Base-by-base conservation (phyloP, 2,888 invertebrate genomes). In the Ecdyonurus torrentis region DNA sequence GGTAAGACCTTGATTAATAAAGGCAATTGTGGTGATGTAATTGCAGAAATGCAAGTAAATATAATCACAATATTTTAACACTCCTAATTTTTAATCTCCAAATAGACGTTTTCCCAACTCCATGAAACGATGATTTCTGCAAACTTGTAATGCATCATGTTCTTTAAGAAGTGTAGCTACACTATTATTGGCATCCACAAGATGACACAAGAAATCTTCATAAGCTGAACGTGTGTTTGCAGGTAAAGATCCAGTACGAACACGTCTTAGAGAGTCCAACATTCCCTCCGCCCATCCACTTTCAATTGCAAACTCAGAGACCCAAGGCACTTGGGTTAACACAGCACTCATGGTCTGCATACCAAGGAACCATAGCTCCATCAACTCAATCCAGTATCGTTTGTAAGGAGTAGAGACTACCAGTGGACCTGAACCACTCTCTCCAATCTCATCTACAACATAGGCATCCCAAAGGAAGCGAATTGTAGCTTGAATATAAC, bases 201-300 rank as follows among this genome's bases (percentile, higher is more conserved):
- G 76, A 73, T 89, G 86, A 69, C 89, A 88, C 2, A 93, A 77
- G 73, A 93, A 87, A 76, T 93, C 92, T 75, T 93, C 93, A 76
- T 89, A 93, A 25, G 92, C 92, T 24, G 89, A 89, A 71, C 91
- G 90, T 0, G 91, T 86, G 74, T 90, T 91, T 0, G 87, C 83
- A 50, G 87, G 87, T 60, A 93, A 76, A 1, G 87, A 85, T 62
- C 90, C 91, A 68, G 87, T 81, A 75, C 88, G 89, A 1, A 92
- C 91, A 76, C 89, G 88, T 66, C 84, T 83, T 67, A 94, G 78
- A 69, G 87, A 87, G 70, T 86, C 85, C 61, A 91, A 80, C 63
- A 93, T 91, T 15, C 91, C 92, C 72, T 90, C 86, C 2, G 90
- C 88, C 91, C 93, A 94, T n/a, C 93, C 93, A 72, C 91, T 91